Base-by-base conservation (phyloP, 2,888 invertebrate species). In the Caenorhabditis uteleia region DNA sequence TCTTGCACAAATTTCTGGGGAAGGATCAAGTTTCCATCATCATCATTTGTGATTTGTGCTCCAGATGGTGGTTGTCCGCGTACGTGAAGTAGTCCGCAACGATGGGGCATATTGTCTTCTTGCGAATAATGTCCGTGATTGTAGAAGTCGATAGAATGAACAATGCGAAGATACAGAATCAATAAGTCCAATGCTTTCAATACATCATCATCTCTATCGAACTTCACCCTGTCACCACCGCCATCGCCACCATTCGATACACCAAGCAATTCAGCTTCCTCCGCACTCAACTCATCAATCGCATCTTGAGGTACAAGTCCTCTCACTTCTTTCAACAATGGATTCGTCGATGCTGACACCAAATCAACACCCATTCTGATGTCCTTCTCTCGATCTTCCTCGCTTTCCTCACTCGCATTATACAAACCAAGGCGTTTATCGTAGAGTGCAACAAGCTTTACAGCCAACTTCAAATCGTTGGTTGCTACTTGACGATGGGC, bases 21-120 rank as follows among this genome's bases (percentile, higher is more conserved):
- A 20, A 82, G 44, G 18, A 76, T 39, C 4, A 72, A 49, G 26
- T 54, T 53, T 36, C 78, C 78, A 34, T 85, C 80, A 54, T 86
- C 86, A 60, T 83, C 82, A 43, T 84, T 83, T 8, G 84, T 84
- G 47, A 85, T 83, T 86, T 92, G 72, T 5, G 54, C 93, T 51
- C 90, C 89, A 8, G 89, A 88, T 0, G 95, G 93, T 0, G 91
- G 88, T 10, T 90, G 89, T 2, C 95, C 95, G 44, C 98, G 88
- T 0, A 94, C 94, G 83, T 98, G 98, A 88, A 99, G 91, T 74
- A 99, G 94, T 10, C 97, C 97, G 85, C 97, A 95, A 39, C 80
- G 70, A 85, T 98, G 97, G 0, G 98, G 98, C 98, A 99, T 99
- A 85, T 95, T 95, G 84, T 99, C 98, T 85, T 99, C 98, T 80